Evolutionary conservation across 2,113 vertebrate species (phyloP).

Genomic region (Oenanthe oenanthe): DNA sequence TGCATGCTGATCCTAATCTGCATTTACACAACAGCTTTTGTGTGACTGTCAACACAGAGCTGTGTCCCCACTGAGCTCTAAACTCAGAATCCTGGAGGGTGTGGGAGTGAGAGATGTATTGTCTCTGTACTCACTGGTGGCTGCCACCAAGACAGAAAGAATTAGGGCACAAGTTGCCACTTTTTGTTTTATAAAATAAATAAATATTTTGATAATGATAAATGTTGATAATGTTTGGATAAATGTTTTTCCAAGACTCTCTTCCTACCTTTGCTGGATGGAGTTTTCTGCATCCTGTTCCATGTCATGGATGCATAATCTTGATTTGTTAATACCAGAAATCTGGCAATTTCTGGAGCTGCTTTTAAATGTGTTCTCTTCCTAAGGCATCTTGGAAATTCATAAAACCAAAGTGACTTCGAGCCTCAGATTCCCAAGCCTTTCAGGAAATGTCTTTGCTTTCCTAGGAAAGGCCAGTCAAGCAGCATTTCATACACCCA

Average conservation of each 20-base stretch:
- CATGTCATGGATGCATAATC: background rate
- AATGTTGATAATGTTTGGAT: background rate
- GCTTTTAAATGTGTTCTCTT: background rate
- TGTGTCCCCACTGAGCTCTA: background rate
- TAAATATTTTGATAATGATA: too few relatives aligned
- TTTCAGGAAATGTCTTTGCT: background rate
- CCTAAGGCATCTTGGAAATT: background rate
- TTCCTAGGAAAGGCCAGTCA: conserved; percentile 58
- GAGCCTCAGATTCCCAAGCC: background rate
- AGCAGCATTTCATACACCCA: conserved; percentile 32
- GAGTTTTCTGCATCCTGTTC: background rate
- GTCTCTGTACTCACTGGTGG: background rate
- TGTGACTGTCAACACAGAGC: background rate
- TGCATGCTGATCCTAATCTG: background rate
- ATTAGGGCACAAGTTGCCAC: background rate
- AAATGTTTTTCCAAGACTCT: background rate
- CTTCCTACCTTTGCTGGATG: background rate
- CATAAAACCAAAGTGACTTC: background rate
- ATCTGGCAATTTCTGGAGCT: background rate
- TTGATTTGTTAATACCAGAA: background rate
- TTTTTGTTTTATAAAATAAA: too few relatives aligned
- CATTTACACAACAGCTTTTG: background rate
- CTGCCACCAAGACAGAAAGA: background rate
- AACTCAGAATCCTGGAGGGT: background rate
- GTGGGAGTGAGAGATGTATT: background rate